Evolutionary conservation across 1,140 invertebrate genomes (phyloP).

Genomic region (Rhynchophorus ferrugineus): DNA sequence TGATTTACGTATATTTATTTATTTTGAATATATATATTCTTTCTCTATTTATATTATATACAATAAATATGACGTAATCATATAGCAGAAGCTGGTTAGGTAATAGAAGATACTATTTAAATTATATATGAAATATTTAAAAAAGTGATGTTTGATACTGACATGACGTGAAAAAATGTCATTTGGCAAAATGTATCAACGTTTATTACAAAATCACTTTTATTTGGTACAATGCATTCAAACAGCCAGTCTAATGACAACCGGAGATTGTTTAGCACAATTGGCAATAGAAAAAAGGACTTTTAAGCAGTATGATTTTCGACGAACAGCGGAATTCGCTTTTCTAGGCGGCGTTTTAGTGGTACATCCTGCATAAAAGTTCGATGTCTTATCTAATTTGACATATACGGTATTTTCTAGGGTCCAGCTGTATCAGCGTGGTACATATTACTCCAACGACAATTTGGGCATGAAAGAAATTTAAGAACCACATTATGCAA

Average conservation of each 20-base stretch:
- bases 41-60: too few relatives aligned
- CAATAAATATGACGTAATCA: too few relatives aligned
- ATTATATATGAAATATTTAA: too few relatives aligned
- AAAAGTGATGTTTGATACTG: too few relatives aligned
- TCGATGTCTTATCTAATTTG: background rate
- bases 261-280: slow-evolving; percentile 46
- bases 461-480: slow-evolving; percentile 24
- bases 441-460: slow-evolving; percentile 13
- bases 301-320: slow-evolving; percentile 32
- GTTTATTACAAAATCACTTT: slow-evolving; percentile 36
- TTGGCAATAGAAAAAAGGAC: slow-evolving; percentile 43
- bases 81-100: too few relatives aligned
- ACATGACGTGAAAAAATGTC: too few relatives aligned
- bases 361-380: slow-evolving; percentile 35
- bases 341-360: slow-evolving; percentile 45
- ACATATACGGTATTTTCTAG: slow-evolving; percentile 8
- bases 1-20: too few relatives aligned
- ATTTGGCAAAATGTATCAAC: slow-evolving; percentile 34
- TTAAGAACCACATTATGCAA: slow-evolving; percentile 48
- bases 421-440: slow-evolving; percentile 22
- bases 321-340: slow-evolving; percentile 44
- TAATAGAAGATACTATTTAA: too few relatives aligned
- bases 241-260: slow-evolving; percentile 44
- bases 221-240: slow-evolving; percentile 44
- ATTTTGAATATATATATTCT: too few relatives aligned